phyloP scores from a whole-genome alignment of 2,113 vertebrate species.

The Pangasianodon gigas region DNA sequence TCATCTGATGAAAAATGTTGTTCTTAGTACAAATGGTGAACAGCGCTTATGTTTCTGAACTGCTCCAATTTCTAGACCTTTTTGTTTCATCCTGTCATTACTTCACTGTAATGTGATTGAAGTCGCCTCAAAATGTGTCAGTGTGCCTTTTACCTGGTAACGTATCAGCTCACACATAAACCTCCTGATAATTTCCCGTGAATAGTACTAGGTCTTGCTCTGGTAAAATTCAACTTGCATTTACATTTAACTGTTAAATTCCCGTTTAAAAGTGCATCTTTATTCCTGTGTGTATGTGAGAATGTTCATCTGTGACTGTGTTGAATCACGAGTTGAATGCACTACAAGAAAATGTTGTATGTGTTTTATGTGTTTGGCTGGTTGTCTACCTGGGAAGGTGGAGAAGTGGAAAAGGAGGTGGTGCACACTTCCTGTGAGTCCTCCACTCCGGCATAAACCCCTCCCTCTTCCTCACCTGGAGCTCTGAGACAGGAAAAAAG shows the following conservation, averaged over 20 bases:
- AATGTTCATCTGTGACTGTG: background rate
- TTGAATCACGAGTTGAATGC: background rate
- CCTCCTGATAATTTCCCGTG: background rate
- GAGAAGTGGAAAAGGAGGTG: constrained; percentile 97
- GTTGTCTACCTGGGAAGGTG: constrained; percentile 87
- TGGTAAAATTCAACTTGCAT: background rate
- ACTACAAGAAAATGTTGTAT: background rate
- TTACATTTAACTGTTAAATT: background rate
- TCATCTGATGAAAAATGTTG: background rate
- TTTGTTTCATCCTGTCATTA: background rate
- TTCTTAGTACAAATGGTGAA: background rate
- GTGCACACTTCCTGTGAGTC: constrained; percentile 97
- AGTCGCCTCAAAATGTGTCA: background rate
- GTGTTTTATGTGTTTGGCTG: too few relatives aligned
- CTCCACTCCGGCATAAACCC: constrained; percentile 82
- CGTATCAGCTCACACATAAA: background rate
- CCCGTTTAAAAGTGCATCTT: background rate
- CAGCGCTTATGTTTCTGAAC: background rate
- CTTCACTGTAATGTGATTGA: background rate
- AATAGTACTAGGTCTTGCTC: background rate
- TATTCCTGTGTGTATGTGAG: background rate
- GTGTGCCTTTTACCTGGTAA: background rate
- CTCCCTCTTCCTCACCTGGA: constrained; percentile 82
- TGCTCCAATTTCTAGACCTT: background rate
- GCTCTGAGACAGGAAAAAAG: constrained; percentile 60